Evolutionary conservation across 1,140 invertebrate genomes (phyloP).

Genomic region (Spodoptera frugiperda): DNA sequence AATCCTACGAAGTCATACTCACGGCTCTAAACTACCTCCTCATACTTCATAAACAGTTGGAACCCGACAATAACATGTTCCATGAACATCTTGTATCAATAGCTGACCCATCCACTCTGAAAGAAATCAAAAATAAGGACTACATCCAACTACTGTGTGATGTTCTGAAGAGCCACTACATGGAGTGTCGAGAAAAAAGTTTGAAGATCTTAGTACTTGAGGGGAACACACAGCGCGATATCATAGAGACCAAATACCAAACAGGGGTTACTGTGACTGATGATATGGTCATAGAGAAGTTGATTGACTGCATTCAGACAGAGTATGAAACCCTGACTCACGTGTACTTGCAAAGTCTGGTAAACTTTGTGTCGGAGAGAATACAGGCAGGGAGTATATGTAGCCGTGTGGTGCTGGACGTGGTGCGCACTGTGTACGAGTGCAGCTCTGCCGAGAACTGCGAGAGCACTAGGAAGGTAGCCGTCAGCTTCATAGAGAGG

Average conservation of each 20-base stretch:
- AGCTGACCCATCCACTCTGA: constrained; percentile 36
- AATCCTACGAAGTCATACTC: constrained; percentile 69
- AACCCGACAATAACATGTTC: constrained; percentile 58
- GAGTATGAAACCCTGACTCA: constrained; percentile 78
- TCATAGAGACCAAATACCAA: constrained; percentile 63
- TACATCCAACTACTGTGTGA: constrained; percentile 60
- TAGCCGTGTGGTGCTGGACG: too few relatives aligned
- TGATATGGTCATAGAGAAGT: constrained; percentile 52
- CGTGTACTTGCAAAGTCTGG: constrained; percentile 73
- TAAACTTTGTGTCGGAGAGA: constrained; percentile 59
- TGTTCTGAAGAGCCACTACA: constrained; percentile 64
- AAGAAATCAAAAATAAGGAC: constrained; percentile 45
- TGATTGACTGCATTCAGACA: constrained; percentile 61
- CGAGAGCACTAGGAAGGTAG: constrained; percentile 62
- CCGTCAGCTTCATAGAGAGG: constrained; percentile 68
- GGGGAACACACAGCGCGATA: constrained; percentile 58
- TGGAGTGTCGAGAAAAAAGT: constrained; percentile 73
- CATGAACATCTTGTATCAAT: constrained; percentile 61
- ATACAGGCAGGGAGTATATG: constrained; percentile 23
- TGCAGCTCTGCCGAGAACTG: constrained; percentile 68
- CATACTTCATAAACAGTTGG: constrained; percentile 57
- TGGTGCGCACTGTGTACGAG: constrained; percentile 16
- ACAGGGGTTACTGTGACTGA: constrained; percentile 40
- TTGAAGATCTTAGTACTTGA: constrained; percentile 66
- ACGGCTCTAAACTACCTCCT: constrained; percentile 67